Evolutionary conservation across 1,140 invertebrate species (phyloP), one percentile per base, ranked within the genome.

Genomic region (Pseudomyrmex gracilis): DNA sequence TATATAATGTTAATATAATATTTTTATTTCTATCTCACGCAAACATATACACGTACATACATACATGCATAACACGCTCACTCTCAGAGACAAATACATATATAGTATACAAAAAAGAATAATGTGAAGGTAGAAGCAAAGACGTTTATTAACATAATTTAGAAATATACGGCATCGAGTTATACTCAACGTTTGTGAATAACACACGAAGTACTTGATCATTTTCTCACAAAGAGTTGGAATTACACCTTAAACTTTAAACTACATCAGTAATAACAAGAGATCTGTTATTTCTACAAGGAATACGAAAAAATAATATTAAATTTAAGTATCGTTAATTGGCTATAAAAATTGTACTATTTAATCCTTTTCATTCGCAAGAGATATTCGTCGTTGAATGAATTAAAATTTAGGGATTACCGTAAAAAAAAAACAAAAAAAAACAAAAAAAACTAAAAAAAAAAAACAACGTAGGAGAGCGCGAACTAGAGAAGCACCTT

Each of bases 211-310:
- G 82, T 80, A 84, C 60, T 89, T 86, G 61, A 78, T 86, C 61
- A 83, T 86, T 86, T 73, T 78, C 84, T 73, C 5, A 74, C 43
- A 58, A 70, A 61, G 15, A 73, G 47, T 87, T 85, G 86, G 24
- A 53, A 83, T 70, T 87, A 87, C 34, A 34, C 34, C 34, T 78
- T 78, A 57, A 77, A 87, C 34, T 57, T 85, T 7, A 85, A 80
- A 85, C 82, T 76, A 73, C 60, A 82, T 86, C 85, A 86, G 82
- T 90, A 85, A 86, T 90, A 86, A 90, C 73, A 34, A 34, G 84
- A 92, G 91, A 92, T 92, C 90, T 92, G 91, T 91, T 91, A 86
- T 92, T 92, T 92, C 87, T 91, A 92, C 83, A 55, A 58, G 64
- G 61, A 70, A 86, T 91, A 92, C 70, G 63, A 82, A 89, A 82